Percentiles rank a stretch among this genome's conserved stretches.
Evolutionary conservation across 2,888 invertebrate species (phyloP).

Genomic region (Pristionchus fissidentatus): DNA sequence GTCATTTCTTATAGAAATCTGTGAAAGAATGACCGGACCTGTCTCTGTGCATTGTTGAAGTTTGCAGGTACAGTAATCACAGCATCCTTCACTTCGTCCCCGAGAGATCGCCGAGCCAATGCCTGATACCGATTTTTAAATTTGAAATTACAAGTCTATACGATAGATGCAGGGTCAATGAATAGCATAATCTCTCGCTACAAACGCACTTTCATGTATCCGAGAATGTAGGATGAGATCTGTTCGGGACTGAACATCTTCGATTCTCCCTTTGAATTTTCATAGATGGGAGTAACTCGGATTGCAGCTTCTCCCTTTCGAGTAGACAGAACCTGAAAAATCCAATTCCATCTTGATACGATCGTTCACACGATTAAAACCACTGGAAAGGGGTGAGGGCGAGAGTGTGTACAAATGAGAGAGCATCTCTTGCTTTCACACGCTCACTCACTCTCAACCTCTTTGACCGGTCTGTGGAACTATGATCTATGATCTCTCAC

Average conservation of each 20-base stretch:
- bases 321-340: neutral
- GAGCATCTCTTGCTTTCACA: neutral
- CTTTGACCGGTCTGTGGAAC: too few species aligned
- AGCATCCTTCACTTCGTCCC: constrained; percentile 13
- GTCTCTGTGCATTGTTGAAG: constrained; percentile 13
- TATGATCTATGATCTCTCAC: too few species aligned
- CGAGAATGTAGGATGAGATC: constrained; percentile 17
- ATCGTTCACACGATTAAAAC: neutral
- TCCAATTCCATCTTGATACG: neutral
- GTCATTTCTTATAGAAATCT: neutral
- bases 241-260: neutral
- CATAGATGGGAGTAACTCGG: neutral
- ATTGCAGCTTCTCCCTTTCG: neutral
- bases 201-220: neutral
- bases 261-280: neutral
- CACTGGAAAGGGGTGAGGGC: neutral
- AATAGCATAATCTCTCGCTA: neutral
- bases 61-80: constrained; percentile 39
- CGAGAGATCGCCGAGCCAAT: neutral
- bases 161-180: too few species aligned
- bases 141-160: too few species aligned
- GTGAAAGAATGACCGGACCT: neutral
- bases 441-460: neutral
- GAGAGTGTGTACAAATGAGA: neutral
- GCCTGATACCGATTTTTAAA: neutral